phyloP scores from a whole-genome alignment of 2,113 vertebrate species.

The Elephas maximus region DNA sequence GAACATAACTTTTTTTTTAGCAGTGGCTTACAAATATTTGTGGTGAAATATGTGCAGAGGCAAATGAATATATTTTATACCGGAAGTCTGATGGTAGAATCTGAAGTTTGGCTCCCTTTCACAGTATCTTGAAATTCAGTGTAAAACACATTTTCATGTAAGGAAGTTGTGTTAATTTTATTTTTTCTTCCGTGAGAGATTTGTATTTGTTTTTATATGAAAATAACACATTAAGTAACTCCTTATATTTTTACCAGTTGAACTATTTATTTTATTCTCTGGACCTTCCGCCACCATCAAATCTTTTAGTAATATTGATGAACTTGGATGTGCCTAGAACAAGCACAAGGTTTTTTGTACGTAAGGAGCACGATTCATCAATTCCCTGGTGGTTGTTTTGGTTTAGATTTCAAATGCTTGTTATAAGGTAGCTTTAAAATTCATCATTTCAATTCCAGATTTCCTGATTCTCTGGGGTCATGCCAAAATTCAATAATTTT shows the following conservation, averaged over 20 bases:
- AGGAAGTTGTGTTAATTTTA: background rate
- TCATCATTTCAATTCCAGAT: background rate
- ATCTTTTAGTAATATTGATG: background rate
- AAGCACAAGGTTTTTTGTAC: background rate
- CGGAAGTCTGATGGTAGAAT: background rate
- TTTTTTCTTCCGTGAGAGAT: background rate
- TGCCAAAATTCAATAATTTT: constrained; percentile 7
- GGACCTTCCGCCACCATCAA: background rate
- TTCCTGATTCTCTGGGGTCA: background rate
- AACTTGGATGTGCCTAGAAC: background rate
- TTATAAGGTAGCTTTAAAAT: background rate
- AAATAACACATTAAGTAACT: background rate
- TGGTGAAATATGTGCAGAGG: constrained; percentile 33
- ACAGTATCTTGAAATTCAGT: background rate
- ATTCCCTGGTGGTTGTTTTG: background rate
- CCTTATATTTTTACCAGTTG: background rate
- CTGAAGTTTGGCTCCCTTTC: background rate
- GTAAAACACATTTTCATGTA: background rate
- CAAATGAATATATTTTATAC: constrained; percentile 33
- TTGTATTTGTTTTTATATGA: constrained; percentile 10
- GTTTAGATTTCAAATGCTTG: background rate
- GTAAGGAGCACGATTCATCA: background rate
- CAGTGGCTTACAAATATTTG: constrained; percentile 8
- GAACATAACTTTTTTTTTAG: background rate
- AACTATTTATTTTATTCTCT: background rate